These are phyloP conservation scores for Acromyrmex echinatior DNA, from an alignment of 1,140 invertebrate species.

Conservation along the genomic window DNA sequence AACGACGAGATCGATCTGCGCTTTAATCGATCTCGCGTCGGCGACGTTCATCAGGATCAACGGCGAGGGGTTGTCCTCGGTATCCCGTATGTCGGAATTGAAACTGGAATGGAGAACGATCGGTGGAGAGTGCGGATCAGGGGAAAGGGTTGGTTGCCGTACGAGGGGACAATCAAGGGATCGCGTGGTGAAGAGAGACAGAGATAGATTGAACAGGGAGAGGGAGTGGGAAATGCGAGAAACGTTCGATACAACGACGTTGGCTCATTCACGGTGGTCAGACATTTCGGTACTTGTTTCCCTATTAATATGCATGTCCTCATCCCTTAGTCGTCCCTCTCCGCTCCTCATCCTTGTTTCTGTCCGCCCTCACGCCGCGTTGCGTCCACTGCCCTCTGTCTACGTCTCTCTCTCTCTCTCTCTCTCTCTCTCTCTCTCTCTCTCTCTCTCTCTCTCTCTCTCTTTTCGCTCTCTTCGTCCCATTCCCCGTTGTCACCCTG, in stretches of 20 bases:
- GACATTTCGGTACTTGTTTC: conserved; percentile 78
- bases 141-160: background rate
- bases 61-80: conserved; percentile 52
- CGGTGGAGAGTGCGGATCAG: conserved; percentile 16
- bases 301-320: conserved; percentile 83
- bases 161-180: background rate
- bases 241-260: conserved; percentile 76
- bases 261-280: conserved; percentile 73
- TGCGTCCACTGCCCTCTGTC: conserved; percentile 30
- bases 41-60: conserved; percentile 68
- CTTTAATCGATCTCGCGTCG: conserved; percentile 64
- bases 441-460: background rate
- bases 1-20: conserved; percentile 42
- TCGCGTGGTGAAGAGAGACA: conserved; percentile 35
- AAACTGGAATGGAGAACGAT: conserved; percentile 66
- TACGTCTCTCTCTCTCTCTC: background rate
- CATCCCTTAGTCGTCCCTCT: conserved; percentile 75
- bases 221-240: background rate
- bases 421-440: background rate
- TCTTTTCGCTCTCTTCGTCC: background rate
- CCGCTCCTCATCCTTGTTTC: conserved; percentile 61
- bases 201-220: conserved; percentile 31
- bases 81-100: conserved; percentile 62
- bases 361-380: conserved; percentile 55
- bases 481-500: conserved; percentile 28